These are phyloP conservation scores for Herpetotheres cachinnans DNA, from an alignment of 2,113 vertebrate genomes.

Conservation along the genomic window DNA sequence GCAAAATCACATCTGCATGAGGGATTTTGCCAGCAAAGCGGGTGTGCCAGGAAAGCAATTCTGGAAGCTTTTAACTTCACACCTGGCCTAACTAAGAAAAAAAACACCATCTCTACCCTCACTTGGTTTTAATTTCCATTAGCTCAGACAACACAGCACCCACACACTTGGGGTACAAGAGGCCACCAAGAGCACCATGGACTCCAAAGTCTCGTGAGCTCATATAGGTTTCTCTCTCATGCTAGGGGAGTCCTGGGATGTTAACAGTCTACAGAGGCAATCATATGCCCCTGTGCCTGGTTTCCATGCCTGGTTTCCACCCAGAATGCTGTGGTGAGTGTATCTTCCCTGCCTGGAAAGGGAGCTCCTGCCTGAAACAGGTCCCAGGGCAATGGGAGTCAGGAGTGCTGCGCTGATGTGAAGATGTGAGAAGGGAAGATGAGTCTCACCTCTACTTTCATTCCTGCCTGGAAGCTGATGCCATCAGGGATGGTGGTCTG, in stretches of 20 bases:
- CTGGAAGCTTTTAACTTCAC: not conserved
- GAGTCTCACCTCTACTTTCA: constrained; percentile 92
- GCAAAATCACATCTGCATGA: not conserved
- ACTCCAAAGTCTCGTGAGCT: not conserved
- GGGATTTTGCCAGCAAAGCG: not conserved
- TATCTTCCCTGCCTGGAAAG: not conserved
- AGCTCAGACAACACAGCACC: not conserved
- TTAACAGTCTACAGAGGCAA: not conserved
- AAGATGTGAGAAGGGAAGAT: not conserved
- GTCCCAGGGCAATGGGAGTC: not conserved
- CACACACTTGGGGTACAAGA: not conserved
- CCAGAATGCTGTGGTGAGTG: not conserved
- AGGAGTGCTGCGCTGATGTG: not conserved
- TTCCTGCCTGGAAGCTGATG: constrained; percentile 96
- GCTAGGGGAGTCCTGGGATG: not conserved
- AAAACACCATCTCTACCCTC: fast-evolving
- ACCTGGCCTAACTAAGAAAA: not conserved
- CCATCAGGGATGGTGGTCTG: constrained; percentile 97
- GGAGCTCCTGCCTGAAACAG: not conserved
- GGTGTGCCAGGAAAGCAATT: not conserved
- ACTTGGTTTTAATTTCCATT: not conserved
- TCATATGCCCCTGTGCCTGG: not conserved
- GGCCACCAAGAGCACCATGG: not conserved
- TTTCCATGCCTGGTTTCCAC: not conserved
- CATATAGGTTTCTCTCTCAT: not conserved